These are phyloP conservation scores for Spheniscus humboldti DNA, from an alignment of 2,797 vertebrate genomes.

Conservation along the genomic window DNA sequence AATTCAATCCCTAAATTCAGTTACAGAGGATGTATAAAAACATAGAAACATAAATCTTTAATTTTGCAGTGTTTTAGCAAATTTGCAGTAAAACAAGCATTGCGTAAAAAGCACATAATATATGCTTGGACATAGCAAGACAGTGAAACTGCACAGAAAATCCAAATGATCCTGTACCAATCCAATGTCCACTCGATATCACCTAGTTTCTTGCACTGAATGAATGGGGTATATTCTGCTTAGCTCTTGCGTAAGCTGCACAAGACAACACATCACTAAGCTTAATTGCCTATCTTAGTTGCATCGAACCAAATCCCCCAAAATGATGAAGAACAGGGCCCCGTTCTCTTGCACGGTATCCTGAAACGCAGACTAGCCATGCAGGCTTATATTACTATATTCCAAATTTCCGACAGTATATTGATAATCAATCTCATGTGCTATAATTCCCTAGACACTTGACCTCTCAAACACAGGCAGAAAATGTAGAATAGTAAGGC, in stretches of 20 bases:
- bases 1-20: background rate
- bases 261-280: background rate
- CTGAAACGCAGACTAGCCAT: background rate
- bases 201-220: too few relatives aligned
- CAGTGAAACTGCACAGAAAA: background rate
- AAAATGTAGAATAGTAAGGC: background rate
- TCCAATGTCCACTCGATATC: rapidly evolving
- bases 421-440: background rate
- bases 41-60: background rate
- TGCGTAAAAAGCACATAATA: background rate
- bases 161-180: background rate
- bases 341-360: too few relatives aligned
- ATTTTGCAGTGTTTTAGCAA: background rate
- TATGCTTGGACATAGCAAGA: background rate
- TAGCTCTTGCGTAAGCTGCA: background rate
- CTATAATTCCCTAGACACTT: background rate
- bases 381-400: background rate
- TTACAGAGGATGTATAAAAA: background rate
- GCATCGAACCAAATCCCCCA: background rate
- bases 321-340: background rate
- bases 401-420: background rate
- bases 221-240: background rate
- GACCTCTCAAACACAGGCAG: background rate
- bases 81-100: background rate
- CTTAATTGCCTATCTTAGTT: background rate